Evolutionary conservation across 1,140 invertebrate genomes (phyloP).

Genomic region (Laupala kohalensis): DNA sequence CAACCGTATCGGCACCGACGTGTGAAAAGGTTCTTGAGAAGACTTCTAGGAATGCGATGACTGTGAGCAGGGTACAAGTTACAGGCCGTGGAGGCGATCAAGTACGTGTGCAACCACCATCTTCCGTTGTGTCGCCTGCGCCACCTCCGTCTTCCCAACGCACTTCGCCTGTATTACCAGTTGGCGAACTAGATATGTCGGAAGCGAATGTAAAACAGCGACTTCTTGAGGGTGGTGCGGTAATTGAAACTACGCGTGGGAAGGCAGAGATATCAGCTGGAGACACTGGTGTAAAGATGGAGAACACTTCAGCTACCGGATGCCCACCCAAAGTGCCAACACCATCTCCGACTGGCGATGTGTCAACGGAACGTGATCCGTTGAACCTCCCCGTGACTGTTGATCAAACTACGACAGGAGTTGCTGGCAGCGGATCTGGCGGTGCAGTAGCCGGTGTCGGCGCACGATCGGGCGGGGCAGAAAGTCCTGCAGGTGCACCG

Average conservation of each 20-base stretch:
- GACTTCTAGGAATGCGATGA: constrained; percentile 4
- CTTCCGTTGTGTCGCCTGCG: no score
- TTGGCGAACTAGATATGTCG: constrained; percentile 35
- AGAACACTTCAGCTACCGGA: background rate
- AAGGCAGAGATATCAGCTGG: constrained; percentile 1
- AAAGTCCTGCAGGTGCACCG: constrained; percentile 22
- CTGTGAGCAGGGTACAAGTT: constrained; percentile 5
- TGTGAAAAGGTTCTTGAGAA: background rate
- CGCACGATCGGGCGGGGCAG: constrained; percentile 15
- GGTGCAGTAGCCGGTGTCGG: constrained; percentile 5
- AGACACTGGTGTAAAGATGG: background rate
- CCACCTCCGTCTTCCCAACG: background rate
- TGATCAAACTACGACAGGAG: background rate
- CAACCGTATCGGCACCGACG: background rate
- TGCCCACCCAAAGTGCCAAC: background rate
- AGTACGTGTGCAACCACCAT: no score
- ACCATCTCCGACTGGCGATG: background rate
- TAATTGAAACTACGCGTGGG: background rate
- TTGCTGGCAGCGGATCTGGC: constrained; percentile 31
- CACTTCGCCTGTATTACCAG: constrained; percentile 23
- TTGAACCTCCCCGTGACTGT: constrained; percentile 6
- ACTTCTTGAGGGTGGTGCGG: constrained; percentile 32
- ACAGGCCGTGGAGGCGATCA: background rate
- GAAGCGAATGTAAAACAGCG: constrained; percentile 48
- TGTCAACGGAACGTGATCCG: constrained; percentile 2